Conservation (phyloP, 2,797 vertebrate genomes). For the Schizopygopsis malacanthus region DNA sequence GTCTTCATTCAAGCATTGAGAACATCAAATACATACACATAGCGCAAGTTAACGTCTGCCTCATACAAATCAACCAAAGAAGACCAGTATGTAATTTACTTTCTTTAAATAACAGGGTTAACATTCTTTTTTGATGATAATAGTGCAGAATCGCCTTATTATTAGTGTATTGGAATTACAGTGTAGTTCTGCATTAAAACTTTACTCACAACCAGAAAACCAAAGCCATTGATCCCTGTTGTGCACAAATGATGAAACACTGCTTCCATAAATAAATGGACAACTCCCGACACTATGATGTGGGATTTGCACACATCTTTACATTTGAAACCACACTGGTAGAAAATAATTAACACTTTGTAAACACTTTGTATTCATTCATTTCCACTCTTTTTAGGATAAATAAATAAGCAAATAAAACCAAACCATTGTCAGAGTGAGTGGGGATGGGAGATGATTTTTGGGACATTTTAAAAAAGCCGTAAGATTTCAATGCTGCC, state of each 20-base stretch:
- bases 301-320: slow-evolving; percentile 21
- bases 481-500: not conserved
- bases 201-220: slow-evolving; percentile 45
- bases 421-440: not conserved
- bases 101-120: slow-evolving; percentile 57
- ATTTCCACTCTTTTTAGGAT: not conserved
- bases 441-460: slow-evolving; percentile 2
- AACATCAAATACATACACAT: slow-evolving; percentile 29
- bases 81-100: slow-evolving; percentile 55
- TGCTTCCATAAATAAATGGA: slow-evolving; percentile 32
- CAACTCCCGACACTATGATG: slow-evolving; percentile 18
- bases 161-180: slow-evolving; percentile 62
- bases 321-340: slow-evolving; percentile 8
- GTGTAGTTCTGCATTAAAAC: slow-evolving; percentile 42
- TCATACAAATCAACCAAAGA: slow-evolving; percentile 36
- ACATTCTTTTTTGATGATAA: slow-evolving; percentile 57
- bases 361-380: not conserved
- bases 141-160: slow-evolving; percentile 53
- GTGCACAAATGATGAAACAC: slow-evolving; percentile 21
- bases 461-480: not conserved
- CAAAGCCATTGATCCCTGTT: slow-evolving; percentile 29
- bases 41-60: slow-evolving; percentile 8
- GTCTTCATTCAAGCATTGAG: slow-evolving; percentile 3
- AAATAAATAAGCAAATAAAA: not conserved
- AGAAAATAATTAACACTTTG: not conserved